Evolutionary conservation across 2,113 vertebrate species (phyloP).

Genomic region (Scomber colias): DNA sequence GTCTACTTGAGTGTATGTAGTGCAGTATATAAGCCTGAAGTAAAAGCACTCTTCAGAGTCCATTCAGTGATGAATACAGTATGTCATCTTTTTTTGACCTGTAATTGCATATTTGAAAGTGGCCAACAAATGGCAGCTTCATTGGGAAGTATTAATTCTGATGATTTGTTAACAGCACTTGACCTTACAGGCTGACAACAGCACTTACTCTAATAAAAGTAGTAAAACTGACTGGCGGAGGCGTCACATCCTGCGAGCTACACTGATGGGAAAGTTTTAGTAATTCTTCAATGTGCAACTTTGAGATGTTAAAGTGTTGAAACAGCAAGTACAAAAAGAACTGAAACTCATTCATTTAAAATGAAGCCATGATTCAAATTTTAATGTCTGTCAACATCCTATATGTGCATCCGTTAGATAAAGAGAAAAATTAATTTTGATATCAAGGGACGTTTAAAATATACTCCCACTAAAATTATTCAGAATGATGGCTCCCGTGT

Average conservation of each 20-base stretch:
- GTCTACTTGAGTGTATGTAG: neutral
- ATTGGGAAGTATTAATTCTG: conserved; percentile 20
- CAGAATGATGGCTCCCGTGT: conserved; percentile 35
- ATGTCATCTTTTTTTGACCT: conserved; percentile 18
- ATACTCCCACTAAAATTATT: conserved; percentile 34
- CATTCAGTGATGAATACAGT: conserved; percentile 2
- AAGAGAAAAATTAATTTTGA: conserved; percentile 19
- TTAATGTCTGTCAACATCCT: conserved; percentile 26
- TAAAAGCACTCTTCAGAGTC: neutral
- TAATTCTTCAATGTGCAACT: neutral
- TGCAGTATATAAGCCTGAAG: neutral
- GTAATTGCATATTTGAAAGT: conserved; percentile 23
- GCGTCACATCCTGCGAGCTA: conserved; percentile 14
- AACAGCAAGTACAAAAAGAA: neutral
- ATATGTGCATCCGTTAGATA: conserved; percentile 39
- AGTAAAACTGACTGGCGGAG: conserved; percentile 14
- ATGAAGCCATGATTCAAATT: conserved; percentile 11
- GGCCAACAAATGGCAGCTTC: conserved; percentile 19
- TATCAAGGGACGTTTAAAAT: conserved; percentile 53
- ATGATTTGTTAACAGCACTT: conserved; percentile 24
- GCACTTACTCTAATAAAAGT: conserved; percentile 22
- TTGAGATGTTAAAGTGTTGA: neutral
- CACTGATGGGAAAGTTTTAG: conserved; percentile 21
- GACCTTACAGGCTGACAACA: conserved; percentile 12
- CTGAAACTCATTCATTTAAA: neutral